These are phyloP conservation scores for Pseudonaja textilis DNA, from an alignment of 2,113 vertebrate genomes.

Conservation along the genomic window DNA sequence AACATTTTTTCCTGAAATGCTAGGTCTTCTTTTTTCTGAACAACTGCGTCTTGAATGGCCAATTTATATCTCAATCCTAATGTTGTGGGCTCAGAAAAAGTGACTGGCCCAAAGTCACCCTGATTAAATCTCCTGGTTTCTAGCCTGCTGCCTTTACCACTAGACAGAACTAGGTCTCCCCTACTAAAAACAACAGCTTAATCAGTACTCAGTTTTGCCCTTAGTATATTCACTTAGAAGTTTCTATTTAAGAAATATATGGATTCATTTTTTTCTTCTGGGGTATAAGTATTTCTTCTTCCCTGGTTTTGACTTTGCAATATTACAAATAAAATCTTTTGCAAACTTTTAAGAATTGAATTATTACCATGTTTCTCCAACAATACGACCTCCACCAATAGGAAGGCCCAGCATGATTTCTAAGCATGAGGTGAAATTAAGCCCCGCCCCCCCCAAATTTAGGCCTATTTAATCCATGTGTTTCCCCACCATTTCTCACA, in stretches of 20 bases:
- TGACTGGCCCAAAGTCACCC: background rate
- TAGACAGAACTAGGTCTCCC: background rate
- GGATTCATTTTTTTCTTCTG: background rate
- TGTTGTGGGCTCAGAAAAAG: background rate
- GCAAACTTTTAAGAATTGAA: conserved; percentile 36
- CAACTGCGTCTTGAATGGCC: background rate
- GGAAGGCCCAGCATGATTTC: no score
- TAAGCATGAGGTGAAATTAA: no score
- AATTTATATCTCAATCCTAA: background rate
- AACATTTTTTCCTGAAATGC: background rate
- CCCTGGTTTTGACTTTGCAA: conserved; percentile 19
- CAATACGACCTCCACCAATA: no score
- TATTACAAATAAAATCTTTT: conserved; percentile 3
- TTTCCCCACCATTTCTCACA: no score
- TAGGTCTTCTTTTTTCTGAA: background rate
- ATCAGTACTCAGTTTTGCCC: background rate
- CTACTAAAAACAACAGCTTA: background rate
- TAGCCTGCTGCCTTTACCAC: background rate
- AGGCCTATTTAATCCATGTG: no score
- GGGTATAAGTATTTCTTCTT: background rate
- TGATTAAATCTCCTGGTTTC: background rate
- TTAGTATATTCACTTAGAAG: background rate
- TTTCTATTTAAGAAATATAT: conserved; percentile 38
- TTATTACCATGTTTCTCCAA: background rate
- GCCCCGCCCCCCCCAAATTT: no score